phyloP scores from a whole-genome alignment of 2,797 vertebrate species.

The Sus cebifrons region DNA sequence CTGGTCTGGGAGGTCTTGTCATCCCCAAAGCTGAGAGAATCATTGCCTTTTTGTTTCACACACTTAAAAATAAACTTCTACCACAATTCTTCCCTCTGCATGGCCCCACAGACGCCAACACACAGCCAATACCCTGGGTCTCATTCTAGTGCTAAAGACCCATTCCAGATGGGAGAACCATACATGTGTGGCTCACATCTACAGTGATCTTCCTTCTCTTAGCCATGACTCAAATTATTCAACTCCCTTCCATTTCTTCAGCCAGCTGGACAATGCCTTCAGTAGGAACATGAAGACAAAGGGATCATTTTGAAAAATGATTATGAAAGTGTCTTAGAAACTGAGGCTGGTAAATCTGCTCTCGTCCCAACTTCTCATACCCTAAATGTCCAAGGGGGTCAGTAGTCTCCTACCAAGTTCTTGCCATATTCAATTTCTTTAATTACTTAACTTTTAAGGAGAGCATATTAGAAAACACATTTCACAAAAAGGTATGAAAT shows the following conservation, averaged over 20 bases:
- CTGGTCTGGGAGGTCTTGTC: background rate
- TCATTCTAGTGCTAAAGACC: background rate
- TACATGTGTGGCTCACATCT: background rate
- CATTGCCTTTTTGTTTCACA: background rate
- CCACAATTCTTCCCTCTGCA: background rate
- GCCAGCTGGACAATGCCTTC: background rate
- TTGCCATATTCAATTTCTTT: slow-evolving; percentile 19
- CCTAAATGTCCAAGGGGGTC: background rate
- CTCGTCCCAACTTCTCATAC: background rate
- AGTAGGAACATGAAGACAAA: background rate
- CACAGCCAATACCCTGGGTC: background rate
- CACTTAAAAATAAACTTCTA: slow-evolving; percentile 58
- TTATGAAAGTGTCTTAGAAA: background rate
- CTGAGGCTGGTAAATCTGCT: background rate
- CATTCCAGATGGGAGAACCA: background rate
- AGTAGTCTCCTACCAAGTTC: background rate
- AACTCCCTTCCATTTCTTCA: background rate
- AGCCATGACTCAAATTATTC: slow-evolving; percentile 31
- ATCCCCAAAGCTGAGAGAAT: background rate
- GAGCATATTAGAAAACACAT: background rate
- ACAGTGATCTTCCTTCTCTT: background rate
- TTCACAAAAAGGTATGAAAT: background rate
- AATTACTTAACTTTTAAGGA: background rate
- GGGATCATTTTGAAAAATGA: background rate
- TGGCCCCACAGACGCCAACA: background rate